A percentile compares a stretch with the other conserved stretches of the same genome.
These are phyloP conservation scores for Coptodon rendalli DNA, from an alignment of 2,113 vertebrate species.

Conservation along the genomic window DNA sequence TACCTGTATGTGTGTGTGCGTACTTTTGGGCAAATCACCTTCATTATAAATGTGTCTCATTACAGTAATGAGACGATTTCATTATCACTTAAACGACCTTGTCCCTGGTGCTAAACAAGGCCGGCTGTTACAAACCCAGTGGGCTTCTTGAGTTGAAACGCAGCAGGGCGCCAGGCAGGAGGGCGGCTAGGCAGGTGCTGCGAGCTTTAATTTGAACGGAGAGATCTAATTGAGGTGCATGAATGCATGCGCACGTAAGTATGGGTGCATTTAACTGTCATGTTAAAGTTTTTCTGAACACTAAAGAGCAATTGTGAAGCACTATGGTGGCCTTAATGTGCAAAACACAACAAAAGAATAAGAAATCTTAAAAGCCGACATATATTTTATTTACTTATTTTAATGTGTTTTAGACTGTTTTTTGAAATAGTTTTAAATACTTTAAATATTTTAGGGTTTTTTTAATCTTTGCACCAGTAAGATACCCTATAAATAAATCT, in stretches of 20 bases:
- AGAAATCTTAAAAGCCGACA: not conserved
- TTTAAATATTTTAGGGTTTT: rapidly evolving
- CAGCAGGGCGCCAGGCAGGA: not conserved
- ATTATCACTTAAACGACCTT: slow-evolving; percentile 72
- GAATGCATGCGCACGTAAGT: not conserved
- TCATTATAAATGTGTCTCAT: slow-evolving; percentile 65
- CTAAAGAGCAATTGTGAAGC: not conserved
- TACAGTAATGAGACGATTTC: slow-evolving; percentile 73
- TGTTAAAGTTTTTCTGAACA: not conserved
- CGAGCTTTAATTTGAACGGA: not conserved
- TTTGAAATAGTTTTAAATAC: not conserved
- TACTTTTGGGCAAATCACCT: slow-evolving; percentile 60
- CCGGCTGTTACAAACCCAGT: slow-evolving; percentile 33
- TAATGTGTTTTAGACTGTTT: not conserved
- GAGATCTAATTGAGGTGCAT: slow-evolving; percentile 16
- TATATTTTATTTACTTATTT: not conserved
- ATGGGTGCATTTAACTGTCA: not conserved
- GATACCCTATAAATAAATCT: not conserved
- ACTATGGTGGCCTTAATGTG: rapidly evolving
- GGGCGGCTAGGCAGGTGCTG: slow-evolving; percentile 29
- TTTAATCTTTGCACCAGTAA: not conserved
- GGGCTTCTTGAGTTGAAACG: slow-evolving; percentile 28
- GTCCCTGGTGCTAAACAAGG: slow-evolving; percentile 59
- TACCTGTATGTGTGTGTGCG: not conserved
- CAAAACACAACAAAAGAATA: not conserved